phyloP scores from a whole-genome alignment of 2,113 vertebrate genomes.

The Tyto alba region DNA sequence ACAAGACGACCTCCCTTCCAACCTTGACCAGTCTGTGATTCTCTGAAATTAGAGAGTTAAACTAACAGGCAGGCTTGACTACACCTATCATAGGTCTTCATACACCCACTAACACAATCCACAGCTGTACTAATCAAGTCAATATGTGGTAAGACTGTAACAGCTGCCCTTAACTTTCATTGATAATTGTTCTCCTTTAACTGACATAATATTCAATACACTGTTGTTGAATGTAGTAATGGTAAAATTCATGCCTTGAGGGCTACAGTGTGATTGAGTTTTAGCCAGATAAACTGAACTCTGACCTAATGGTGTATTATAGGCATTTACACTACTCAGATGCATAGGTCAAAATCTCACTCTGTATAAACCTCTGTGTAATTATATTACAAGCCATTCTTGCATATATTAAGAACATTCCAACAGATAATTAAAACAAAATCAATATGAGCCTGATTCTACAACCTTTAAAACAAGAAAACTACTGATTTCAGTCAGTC shows the following conservation, averaged over 20 bases:
- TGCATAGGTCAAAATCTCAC: background rate
- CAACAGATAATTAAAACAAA: conserved; percentile 21
- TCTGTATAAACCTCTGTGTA: background rate
- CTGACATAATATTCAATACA: conserved; percentile 70
- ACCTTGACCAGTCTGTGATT: background rate
- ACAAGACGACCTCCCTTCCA: background rate
- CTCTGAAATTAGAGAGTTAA: conserved; percentile 11
- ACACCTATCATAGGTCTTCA: conserved; percentile 45
- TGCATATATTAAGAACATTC: conserved; percentile 30
- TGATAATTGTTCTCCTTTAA: conserved; percentile 70
- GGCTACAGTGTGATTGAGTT: conserved; percentile 76
- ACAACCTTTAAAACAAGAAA: background rate
- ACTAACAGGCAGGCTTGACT: conserved; percentile 53
- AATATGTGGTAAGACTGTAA: conserved; percentile 63
- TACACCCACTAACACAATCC: conserved; percentile 53
- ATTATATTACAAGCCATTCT: conserved; percentile 29
- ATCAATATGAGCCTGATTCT: background rate
- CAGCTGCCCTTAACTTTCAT: conserved; percentile 59
- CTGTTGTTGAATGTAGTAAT: conserved; percentile 64
- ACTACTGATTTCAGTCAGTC: background rate
- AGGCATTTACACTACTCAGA: conserved; percentile 54
- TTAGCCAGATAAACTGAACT: conserved; percentile 73
- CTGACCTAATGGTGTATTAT: conserved; percentile 71
- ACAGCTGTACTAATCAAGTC: conserved; percentile 62
- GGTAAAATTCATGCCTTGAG: conserved; percentile 71